Evolutionary conservation across 1,140 invertebrate species (phyloP), one percentile per base, ranked within the genome.

Genomic region (Sarcophaga peregrina): DNA sequence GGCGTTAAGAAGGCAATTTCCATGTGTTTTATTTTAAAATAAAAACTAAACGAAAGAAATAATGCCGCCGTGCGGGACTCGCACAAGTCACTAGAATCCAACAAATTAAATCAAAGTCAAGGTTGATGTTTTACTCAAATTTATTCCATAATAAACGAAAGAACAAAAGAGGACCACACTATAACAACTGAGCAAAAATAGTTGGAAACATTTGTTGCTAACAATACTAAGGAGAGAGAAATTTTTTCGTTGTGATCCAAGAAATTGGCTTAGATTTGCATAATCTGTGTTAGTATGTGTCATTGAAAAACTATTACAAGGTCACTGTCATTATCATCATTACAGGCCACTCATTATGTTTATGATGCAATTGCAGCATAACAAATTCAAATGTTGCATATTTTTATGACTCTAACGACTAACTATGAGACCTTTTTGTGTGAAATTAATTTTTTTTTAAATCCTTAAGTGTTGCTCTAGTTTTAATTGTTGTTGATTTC

Each of bases 281-380:
- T 15, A 13, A n/a, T 13, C 1, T n/a, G 8, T 58, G 17, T 62
- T 62, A 8, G n/a, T 72, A 46, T 76, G 45, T 76, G 74, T 76
- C 45, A 45, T 76, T 76, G 74, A 15, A 48, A 76, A 76, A 76
- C n/a, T 76, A 46, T 76, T 47, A 46, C 74, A 76, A 76, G 74
- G 74, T 76, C 74, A 76, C 5, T 47, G 45, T 76, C 46, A 46
- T 47, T 48, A 9, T 48, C 15, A 76, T 76, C n/a, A 15, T 76
- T 25, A 13, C 17, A 17, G 45, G 9, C 37, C 37, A 47, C 13
- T 47, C 37, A 76, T 13, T 58, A n/a, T 76, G 13, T 37, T 37
- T 4, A 37, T 37, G 25, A 37, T 37, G 25, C 25, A 37, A 37
- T 37, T 37, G 25, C 25, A 37, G 25, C 25, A 76, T n/a, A 76